Percentiles rank a stretch among this genome's conserved stretches.
Evolutionary conservation across 2,113 vertebrate genomes (phyloP).

Genomic region (Rhea americana): DNA sequence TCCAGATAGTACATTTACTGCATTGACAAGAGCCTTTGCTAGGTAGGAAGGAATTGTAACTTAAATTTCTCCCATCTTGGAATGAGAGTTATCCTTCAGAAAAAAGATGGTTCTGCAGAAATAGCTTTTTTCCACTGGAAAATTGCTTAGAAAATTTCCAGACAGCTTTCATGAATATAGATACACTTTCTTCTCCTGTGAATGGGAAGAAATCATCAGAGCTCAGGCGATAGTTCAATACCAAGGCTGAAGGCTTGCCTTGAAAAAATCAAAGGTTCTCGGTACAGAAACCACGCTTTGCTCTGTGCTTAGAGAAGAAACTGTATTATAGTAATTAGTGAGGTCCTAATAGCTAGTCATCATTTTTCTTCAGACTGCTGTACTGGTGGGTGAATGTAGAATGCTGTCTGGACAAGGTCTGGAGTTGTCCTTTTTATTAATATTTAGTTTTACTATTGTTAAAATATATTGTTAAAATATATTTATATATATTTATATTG

Average conservation of each 20-base stretch:
- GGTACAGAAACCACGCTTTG: background rate
- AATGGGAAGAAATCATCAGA: background rate
- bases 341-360: background rate
- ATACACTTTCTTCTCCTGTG: background rate
- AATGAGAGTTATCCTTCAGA: background rate
- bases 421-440: background rate
- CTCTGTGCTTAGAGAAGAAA: background rate
- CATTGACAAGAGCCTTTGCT: background rate
- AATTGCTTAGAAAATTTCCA: background rate
- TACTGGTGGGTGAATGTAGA: background rate
- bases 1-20: background rate
- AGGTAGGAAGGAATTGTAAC: background rate
- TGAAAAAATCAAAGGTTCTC: background rate
- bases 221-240: background rate
- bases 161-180: background rate
- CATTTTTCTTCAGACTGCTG: background rate
- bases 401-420: background rate
- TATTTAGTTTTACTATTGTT: background rate
- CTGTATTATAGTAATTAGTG: background rate
- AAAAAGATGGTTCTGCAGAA: background rate
- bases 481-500: too few relatives aligned
- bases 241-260: background rate
- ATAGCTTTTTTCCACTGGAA: background rate
- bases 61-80: background rate
- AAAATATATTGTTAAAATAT: background rate